These are phyloP conservation scores for Phylloscopus whistleri DNA, from an alignment of 2,113 vertebrate genomes.

Conservation along the genomic window DNA sequence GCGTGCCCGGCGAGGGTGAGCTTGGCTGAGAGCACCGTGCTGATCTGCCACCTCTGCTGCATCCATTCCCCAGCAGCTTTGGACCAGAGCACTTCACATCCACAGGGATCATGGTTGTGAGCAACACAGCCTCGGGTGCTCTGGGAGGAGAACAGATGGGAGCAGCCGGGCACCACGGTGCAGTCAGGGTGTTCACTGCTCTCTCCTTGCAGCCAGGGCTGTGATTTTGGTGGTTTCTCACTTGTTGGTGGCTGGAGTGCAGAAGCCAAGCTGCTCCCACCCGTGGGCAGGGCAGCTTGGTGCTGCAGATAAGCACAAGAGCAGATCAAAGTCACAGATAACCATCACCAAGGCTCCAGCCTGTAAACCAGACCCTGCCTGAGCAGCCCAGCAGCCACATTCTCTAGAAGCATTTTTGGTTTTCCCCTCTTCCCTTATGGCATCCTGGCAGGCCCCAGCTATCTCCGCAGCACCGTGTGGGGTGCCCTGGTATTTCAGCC, in stretches of 20 bases:
- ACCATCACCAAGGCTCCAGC: not conserved
- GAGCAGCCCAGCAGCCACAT: not conserved
- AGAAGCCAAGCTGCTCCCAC: not conserved
- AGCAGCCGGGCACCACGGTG: fast-evolving
- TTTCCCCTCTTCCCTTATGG: not conserved
- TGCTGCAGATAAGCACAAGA: not conserved
- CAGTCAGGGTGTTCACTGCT: fast-evolving
- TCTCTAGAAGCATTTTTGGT: not conserved
- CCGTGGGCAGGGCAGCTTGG: not conserved
- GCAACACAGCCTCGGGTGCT: not conserved
- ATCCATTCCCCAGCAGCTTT: not conserved
- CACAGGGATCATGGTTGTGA: not conserved
- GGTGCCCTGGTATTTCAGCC: not conserved
- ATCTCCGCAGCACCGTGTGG: fast-evolving
- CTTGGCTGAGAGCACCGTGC: not conserved
- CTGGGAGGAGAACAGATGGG: not conserved
- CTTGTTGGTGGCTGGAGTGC: not conserved
- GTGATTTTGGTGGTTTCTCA: not conserved
- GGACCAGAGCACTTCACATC: not conserved
- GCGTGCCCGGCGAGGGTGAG: not conserved
- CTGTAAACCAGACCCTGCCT: not conserved
- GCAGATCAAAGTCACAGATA: not conserved
- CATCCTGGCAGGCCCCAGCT: not conserved
- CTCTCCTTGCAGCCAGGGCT: not conserved
- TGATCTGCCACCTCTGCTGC: not conserved